Conservation (phyloP, 2,888 invertebrate species). For the Caenorhabditis panamensis region DNA sequence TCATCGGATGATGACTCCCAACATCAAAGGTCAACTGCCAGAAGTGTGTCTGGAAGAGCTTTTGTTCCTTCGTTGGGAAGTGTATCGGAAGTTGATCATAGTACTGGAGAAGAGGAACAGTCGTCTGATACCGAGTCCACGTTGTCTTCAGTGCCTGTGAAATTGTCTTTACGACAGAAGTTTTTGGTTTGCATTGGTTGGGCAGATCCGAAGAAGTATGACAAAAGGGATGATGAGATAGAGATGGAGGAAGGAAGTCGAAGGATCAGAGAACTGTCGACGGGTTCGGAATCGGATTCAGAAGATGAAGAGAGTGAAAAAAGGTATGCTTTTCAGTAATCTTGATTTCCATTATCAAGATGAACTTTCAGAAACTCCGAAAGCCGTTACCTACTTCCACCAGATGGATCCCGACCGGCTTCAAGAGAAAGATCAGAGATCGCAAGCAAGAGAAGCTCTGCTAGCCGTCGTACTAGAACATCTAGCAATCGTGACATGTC, state of each 20-base stretch:
- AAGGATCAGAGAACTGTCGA: conserved; percentile 29
- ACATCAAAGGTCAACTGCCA: conserved; percentile 51
- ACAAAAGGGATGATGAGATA: conserved; percentile 36
- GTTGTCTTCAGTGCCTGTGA: conserved; percentile 42
- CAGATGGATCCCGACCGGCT: conserved; percentile 49
- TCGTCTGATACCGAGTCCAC: conserved; percentile 52
- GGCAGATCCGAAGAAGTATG: conserved; percentile 70
- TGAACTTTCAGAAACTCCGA: conserved; percentile 53
- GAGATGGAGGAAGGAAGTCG: conserved; percentile 62
- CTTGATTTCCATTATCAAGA: background rate
- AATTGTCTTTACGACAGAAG: conserved; percentile 71
- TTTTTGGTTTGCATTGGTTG: conserved; percentile 79
- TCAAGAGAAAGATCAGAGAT: conserved; percentile 61
- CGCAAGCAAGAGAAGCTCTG: conserved; percentile 57
- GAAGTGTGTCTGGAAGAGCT: conserved; percentile 58
- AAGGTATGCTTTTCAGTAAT: background rate
- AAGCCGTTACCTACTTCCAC: conserved; percentile 60
- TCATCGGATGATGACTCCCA: conserved; percentile 67
- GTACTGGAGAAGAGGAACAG: conserved; percentile 69
- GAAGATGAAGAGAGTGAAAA: conserved; percentile 60
- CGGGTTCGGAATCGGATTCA: conserved; percentile 50
- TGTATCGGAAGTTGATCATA: conserved; percentile 72
- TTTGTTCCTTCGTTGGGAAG: conserved; percentile 73
- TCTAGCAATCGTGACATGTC: conserved; percentile 58
- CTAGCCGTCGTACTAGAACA: conserved; percentile 36